A percentile compares a stretch with the other conserved stretches of the same genome.
These are phyloP conservation scores for Trichomalopsis sarcophagae DNA, from an alignment of 1,140 invertebrate genomes.

Conservation along the genomic window DNA sequence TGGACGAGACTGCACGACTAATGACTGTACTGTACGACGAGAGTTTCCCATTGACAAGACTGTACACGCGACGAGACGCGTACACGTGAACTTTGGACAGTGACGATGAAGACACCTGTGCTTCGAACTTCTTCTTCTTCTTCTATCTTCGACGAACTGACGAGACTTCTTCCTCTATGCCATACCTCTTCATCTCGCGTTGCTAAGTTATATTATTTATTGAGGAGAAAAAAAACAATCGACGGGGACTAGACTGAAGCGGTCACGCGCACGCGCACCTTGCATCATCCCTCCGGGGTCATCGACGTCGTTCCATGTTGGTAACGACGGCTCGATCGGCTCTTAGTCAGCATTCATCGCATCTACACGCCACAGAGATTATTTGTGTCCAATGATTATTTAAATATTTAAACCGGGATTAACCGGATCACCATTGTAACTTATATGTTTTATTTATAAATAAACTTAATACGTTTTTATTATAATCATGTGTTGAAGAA, in stretches of 20 bases:
- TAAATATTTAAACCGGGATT: slow-evolving; percentile 61
- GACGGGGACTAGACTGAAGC: slow-evolving; percentile 45
- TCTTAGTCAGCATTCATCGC: slow-evolving; percentile 68
- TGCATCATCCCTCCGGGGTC: slow-evolving; percentile 43
- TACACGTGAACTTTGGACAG: slow-evolving; percentile 5
- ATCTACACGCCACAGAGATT: slow-evolving; percentile 59
- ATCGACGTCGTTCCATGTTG: slow-evolving; percentile 28
- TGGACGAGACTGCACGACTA: not conserved
- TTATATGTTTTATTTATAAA: slow-evolving; percentile 75
- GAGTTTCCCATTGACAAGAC: slow-evolving; percentile 3
- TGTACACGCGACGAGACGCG: not conserved
- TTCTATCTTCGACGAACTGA: not conserved
- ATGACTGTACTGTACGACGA: not conserved
- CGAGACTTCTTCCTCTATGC: not conserved
- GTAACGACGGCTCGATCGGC: slow-evolving; percentile 4
- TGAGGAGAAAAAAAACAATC: slow-evolving; percentile 5
- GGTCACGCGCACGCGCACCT: slow-evolving; percentile 47
- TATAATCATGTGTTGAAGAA: slow-evolving; percentile 43
- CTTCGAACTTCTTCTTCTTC: not conserved
- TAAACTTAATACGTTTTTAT: slow-evolving; percentile 69
- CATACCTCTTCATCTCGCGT: not conserved
- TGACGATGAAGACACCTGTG: not conserved
- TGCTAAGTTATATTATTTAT: slow-evolving; percentile 8
- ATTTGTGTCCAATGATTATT: slow-evolving; percentile 72
- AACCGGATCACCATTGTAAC: slow-evolving; percentile 68